phyloP scores from a whole-genome alignment of 2,888 invertebrate species.

The Sphinx pinastri region DNA sequence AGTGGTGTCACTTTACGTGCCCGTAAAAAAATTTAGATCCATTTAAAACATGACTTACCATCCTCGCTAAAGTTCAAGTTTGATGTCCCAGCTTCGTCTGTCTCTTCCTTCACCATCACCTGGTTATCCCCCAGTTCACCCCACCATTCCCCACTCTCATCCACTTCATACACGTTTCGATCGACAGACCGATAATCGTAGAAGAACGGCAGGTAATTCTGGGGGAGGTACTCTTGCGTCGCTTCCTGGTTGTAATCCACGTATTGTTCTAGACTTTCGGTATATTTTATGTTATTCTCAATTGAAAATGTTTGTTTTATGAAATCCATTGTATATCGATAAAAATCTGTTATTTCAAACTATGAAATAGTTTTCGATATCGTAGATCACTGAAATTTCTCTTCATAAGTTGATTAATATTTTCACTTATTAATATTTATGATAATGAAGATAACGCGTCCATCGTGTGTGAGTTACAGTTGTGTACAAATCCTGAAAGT shows the following conservation, averaged over 20 bases:
- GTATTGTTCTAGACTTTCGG: constrained; percentile 29
- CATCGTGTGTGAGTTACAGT: constrained; percentile 35
- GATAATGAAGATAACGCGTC: background rate
- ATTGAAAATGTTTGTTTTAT: constrained; percentile 52
- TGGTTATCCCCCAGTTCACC: constrained; percentile 52
- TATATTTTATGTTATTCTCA: constrained; percentile 44
- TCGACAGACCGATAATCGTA: constrained; percentile 58
- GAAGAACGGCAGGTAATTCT: constrained; percentile 59
- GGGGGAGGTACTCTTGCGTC: constrained; percentile 45
- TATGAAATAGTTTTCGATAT: background rate
- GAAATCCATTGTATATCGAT: constrained; percentile 55
- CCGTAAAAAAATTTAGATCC: too few species aligned
- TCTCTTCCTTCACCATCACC: constrained; percentile 61
- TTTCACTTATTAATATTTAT: too few species aligned
- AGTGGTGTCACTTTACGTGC: too few species aligned
- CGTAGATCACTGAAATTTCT: too few species aligned
- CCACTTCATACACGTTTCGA: constrained; percentile 38
- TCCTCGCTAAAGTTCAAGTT: constrained; percentile 54
- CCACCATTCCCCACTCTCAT: constrained; percentile 39
- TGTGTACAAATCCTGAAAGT: constrained; percentile 40
- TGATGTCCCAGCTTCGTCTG: constrained; percentile 41
- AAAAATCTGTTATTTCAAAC: background rate
- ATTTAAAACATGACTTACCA: constrained; percentile 45
- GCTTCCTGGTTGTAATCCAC: constrained; percentile 23
- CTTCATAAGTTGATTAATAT: too few species aligned